These are phyloP conservation scores for Rutilus rutilus DNA, from an alignment of 2,113 vertebrate genomes.

Conservation along the genomic window DNA sequence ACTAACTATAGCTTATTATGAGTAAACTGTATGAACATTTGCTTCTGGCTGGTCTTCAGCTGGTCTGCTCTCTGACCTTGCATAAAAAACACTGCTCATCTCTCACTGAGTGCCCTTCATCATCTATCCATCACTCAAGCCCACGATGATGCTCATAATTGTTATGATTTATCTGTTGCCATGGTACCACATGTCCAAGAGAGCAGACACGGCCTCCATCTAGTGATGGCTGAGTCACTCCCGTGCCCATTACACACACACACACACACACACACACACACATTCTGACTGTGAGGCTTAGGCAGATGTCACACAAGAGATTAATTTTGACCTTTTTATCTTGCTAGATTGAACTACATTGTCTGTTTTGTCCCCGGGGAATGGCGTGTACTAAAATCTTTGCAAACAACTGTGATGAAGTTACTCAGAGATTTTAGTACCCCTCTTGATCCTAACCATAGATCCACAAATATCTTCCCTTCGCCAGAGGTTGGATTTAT, in stretches of 20 bases:
- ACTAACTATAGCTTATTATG: conserved; percentile 9
- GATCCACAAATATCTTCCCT: conserved; percentile 42
- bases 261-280: neutral
- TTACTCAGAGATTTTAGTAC: neutral
- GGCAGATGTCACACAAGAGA: conserved; percentile 8
- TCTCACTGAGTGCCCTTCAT: conserved; percentile 12
- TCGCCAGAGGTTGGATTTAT: conserved; percentile 47
- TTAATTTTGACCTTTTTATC: conserved; percentile 7
- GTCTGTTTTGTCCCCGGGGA: neutral
- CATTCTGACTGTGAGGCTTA: neutral
- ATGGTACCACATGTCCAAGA: conserved; percentile 37
- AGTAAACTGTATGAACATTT: conserved; percentile 23
- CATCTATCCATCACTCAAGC: conserved; percentile 31
- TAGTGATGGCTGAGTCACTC: conserved; percentile 44
- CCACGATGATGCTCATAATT: conserved; percentile 48
- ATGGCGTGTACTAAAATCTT: neutral
- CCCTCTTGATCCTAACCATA: conserved; percentile 12
- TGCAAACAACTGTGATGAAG: conserved; percentile 1
- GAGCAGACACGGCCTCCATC: conserved; percentile 23
- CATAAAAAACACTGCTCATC: conserved; percentile 26
- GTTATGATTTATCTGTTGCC: conserved; percentile 48
- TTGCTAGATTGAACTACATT: neutral
- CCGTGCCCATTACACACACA: neutral
- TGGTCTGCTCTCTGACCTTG: conserved; percentile 37
- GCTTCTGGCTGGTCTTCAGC: conserved; percentile 10